A percentile compares a stretch with the other conserved stretches of the same genome.
phyloP scores from a whole-genome alignment of 2,888 invertebrate genomes.

The Calameuta filiformis region DNA sequence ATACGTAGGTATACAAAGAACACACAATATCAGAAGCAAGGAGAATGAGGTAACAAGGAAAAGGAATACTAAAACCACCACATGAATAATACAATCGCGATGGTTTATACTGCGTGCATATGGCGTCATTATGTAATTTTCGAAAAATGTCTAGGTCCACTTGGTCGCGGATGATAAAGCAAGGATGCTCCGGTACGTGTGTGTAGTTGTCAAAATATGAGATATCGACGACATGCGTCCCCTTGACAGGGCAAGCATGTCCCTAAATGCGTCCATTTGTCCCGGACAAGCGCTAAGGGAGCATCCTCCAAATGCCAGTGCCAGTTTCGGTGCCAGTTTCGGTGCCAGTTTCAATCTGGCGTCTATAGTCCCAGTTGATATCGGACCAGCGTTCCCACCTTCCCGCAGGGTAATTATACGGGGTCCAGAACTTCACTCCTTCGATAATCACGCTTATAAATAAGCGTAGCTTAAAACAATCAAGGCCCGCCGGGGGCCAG shows the following conservation, averaged over 20 bases:
- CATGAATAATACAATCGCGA: too few relatives aligned
- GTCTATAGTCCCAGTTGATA: neutral
- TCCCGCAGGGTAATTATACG: conserved; percentile 11
- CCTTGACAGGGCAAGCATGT: conserved; percentile 45
- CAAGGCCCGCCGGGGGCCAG: neutral
- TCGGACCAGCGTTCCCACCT: neutral
- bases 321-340: neutral
- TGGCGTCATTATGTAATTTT: neutral
- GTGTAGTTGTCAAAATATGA: conserved; percentile 39
- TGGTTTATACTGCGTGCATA: too few relatives aligned
- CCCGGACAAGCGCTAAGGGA: conserved; percentile 13
- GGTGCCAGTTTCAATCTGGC: neutral
- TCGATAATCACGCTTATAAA: conserved; percentile 4
- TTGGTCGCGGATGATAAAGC: neutral
- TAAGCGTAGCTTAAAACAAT: conserved; percentile 5
- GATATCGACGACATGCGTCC: conserved; percentile 46
- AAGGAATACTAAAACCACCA: too few relatives aligned
- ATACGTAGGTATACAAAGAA: too few relatives aligned
- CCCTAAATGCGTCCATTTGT: conserved; percentile 47
- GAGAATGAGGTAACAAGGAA: too few relatives aligned
- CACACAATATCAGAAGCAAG: too few relatives aligned
- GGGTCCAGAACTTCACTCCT: neutral
- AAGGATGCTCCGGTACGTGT: neutral
- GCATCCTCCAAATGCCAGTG: neutral
- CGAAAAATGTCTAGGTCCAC: neutral